These are phyloP conservation scores for Enteromius treurensis DNA, from an alignment of 2,797 vertebrate genomes.

Conservation along the genomic window DNA sequence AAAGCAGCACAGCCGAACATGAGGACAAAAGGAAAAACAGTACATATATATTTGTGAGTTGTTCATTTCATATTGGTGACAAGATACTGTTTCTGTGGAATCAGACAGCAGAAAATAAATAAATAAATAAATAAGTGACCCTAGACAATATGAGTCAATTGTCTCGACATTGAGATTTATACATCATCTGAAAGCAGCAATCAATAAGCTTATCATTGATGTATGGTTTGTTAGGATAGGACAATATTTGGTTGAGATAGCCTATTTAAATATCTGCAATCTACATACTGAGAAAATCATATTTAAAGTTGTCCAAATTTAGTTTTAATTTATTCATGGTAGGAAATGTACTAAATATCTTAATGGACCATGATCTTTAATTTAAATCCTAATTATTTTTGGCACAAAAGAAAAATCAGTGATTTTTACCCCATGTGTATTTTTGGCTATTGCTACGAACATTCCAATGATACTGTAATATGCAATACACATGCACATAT, in stretches of 20 bases:
- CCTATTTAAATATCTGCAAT: neutral
- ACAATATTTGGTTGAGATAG: neutral
- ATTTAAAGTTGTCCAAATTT: neutral
- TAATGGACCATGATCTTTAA: neutral
- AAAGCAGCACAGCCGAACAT: constrained; percentile 2
- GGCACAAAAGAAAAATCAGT: neutral
- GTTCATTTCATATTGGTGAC: neutral
- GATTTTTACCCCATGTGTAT: neutral
- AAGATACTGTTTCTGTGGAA: neutral
- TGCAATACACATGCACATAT: too few relatives aligned
- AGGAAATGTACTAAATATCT: neutral
- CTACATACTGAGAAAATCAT: neutral
- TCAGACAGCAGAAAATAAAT: neutral
- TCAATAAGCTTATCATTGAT: neutral
- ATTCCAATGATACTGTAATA: neutral
- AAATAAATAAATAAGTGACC: neutral
- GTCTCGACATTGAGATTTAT: neutral
- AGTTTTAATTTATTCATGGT: neutral
- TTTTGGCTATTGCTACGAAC: neutral
- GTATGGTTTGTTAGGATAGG: neutral
- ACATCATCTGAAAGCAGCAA: too few relatives aligned
- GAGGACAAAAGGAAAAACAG: neutral
- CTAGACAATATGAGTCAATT: neutral
- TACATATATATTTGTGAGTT: neutral
- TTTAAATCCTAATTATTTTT: neutral